Base-by-base conservation (phyloP, 2,113 vertebrate genomes). In the Aegypius monachus region DNA sequence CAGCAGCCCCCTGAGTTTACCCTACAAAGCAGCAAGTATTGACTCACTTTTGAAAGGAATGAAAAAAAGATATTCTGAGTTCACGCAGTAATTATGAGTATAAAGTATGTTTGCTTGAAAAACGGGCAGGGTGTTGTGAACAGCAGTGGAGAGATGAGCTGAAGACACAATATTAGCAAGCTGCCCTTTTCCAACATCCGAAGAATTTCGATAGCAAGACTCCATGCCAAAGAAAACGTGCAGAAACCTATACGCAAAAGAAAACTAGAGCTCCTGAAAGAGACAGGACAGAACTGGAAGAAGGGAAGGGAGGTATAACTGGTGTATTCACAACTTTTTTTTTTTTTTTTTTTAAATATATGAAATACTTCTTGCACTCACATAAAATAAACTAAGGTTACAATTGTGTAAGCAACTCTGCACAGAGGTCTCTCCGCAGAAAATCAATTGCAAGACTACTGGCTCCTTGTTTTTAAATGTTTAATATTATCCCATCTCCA, bases 391-490 rank as follows among this genome's bases (percentile, higher is more conserved):
- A 89, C 22, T 9, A 71, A 63, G 75, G 61, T 25, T 95, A 81
- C 63, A 84, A 7, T 38, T 78, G 80, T n/a, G 65, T 29, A 86
- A 94, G 68, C 79, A 81, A 78, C 88, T 86, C 79, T 63, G 65
- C 34, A 87, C 66, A 85, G 55, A 87, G 65, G 56, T 58, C 56
- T 91, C 68, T 90, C 77, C 86, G 63, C 73, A 80, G 73, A 97
- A 96, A 95, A 96, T 95, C 95, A 89, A 94, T 96, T 53, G 81
- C 85, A 63, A 90, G 94, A 96, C 84, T 82, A 65, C 93, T 93
- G 96, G 89, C 95, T 95, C 94, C 95, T 88, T 58, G 53, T 91
- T 80, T 95, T 73, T 95, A 95, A 97, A 94, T 96, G 89, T 96
- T 97, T 97, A 94, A 94, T 95, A 95, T 80, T 73, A 91, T 81